These are phyloP conservation scores for Drosophila acutilabella DNA, from an alignment of 2,888 invertebrate genomes.

Conservation along the genomic window DNA sequence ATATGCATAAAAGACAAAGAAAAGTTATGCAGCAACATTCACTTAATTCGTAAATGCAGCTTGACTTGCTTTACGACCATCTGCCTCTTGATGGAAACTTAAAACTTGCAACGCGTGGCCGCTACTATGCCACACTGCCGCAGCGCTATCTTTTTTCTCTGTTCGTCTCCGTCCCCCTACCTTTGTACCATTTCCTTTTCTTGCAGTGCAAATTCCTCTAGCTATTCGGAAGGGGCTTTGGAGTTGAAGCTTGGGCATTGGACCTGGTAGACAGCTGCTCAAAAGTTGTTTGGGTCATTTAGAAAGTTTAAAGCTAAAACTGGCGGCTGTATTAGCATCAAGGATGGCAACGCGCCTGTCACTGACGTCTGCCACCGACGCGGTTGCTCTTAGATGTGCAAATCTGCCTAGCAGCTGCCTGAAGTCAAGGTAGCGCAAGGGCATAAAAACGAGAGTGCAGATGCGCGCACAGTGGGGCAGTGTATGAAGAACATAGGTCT, in stretches of 20 bases:
- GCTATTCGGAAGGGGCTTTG: neutral
- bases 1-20: conserved; percentile 68
- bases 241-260: conserved; percentile 3
- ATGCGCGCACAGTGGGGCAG: conserved; percentile 25
- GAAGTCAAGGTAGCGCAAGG: conserved; percentile 37
- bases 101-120: conserved; percentile 52
- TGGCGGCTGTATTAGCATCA: conserved; percentile 54
- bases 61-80: conserved; percentile 35
- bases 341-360: conserved; percentile 54
- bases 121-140: neutral
- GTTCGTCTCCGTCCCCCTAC: no score
- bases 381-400: conserved; percentile 37
- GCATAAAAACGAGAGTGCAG: conserved; percentile 39
- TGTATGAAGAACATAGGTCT: neutral
- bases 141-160: neutral
- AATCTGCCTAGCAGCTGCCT: conserved; percentile 45
- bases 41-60: conserved; percentile 39
- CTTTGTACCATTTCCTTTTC: neutral
- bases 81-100: conserved; percentile 61
- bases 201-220: neutral
- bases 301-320: conserved; percentile 70
- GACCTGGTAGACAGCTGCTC: conserved; percentile 66
- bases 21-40: conserved; percentile 54
- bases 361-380: conserved; percentile 36
- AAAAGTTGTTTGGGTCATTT: conserved; percentile 76